These are phyloP conservation scores for Lasioglossum vierecki DNA, from an alignment of 2,888 invertebrate species.

Conservation along the genomic window DNA sequence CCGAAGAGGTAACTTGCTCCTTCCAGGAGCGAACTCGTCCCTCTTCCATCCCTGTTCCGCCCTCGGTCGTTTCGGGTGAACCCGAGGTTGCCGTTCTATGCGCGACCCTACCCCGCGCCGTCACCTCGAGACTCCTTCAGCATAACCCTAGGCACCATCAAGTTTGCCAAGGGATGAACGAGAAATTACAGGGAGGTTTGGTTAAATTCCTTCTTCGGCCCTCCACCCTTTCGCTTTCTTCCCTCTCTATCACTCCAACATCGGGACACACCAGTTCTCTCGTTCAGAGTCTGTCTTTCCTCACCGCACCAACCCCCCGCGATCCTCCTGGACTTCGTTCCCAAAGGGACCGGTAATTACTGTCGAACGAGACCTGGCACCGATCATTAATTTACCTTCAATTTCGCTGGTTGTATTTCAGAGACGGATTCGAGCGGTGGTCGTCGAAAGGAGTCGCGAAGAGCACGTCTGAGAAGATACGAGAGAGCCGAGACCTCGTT, in stretches of 20 bases:
- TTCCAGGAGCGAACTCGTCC: constrained; percentile 35
- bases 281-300: constrained; percentile 6
- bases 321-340: constrained; percentile 49
- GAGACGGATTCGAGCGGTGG: constrained; percentile 11
- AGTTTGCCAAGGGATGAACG: constrained; percentile 76
- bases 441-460: neutral
- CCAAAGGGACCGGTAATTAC: constrained; percentile 76
- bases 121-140: constrained; percentile 67
- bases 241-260: constrained; percentile 9
- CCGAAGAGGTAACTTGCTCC: constrained; percentile 58
- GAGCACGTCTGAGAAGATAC: constrained; percentile 5
- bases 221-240: constrained; percentile 20
- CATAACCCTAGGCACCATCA: constrained; percentile 72
- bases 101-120: constrained; percentile 34
- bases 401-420: constrained; percentile 65
- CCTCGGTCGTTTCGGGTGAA: neutral
- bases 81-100: neutral
- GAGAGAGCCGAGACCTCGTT: neutral
- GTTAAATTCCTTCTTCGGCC: constrained; percentile 72
- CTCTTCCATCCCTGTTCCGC: constrained; percentile 32
- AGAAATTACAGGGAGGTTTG: constrained; percentile 78
- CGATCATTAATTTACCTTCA: constrained; percentile 75
- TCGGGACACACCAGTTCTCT: too few relatives aligned
- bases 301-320: neutral
- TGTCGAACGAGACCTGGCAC: constrained; percentile 66